phyloP scores from a whole-genome alignment of 2,113 vertebrate genomes.

The Arvicanthis niloticus region DNA sequence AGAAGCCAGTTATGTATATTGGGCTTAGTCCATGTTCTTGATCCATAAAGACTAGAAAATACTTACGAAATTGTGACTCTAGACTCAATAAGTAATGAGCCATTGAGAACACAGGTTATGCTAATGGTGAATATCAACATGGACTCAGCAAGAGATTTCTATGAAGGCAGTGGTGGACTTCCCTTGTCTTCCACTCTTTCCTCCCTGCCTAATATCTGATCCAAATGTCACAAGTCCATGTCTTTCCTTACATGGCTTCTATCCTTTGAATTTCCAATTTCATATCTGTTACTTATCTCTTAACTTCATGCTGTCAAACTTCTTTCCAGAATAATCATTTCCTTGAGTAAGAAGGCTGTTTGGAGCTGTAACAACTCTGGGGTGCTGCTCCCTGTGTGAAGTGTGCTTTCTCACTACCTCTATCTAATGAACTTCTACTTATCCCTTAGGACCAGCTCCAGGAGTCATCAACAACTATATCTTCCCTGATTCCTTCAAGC shows the following conservation, averaged over 20 bases:
- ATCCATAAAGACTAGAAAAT: not conserved
- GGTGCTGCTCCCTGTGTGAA: not conserved
- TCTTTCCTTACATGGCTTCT: rapidly evolving
- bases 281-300: too few species aligned
- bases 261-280: not conserved
- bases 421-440: not conserved
- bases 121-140: not conserved
- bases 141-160: not conserved
- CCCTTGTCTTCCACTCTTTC: not conserved
- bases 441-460: not conserved
- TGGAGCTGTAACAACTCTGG: not conserved
- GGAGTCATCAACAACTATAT: not conserved
- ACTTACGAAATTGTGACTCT: not conserved
- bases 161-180: not conserved
- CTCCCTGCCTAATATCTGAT: not conserved
- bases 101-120: not conserved
- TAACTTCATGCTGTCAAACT: not conserved
- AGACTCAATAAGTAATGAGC: not conserved
- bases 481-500: not conserved
- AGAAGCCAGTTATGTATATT: not conserved
- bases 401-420: not conserved
- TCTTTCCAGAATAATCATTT: not conserved
- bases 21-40: not conserved
- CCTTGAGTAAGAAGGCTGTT: not conserved
- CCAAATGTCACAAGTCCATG: not conserved